A percentile compares a stretch with the other conserved stretches of the same genome.
Conservation (phyloP, 2,888 invertebrate genomes). For the Zaprionus lineosus region DNA sequence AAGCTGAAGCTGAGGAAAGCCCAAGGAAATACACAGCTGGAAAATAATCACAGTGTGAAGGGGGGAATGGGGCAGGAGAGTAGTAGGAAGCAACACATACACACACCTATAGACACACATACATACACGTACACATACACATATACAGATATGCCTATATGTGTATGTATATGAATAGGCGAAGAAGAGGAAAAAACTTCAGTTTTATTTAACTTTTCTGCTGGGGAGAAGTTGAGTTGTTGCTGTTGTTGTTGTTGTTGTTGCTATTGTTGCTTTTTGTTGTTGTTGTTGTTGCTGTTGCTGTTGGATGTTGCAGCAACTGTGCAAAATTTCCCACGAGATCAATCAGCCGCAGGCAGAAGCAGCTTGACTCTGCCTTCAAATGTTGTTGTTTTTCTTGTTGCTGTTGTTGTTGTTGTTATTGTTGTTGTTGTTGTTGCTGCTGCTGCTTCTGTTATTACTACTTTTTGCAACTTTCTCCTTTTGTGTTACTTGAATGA, state of each 20-base stretch:
- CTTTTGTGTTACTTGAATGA: slow-evolving; percentile 60
- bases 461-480: slow-evolving; percentile 68
- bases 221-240: slow-evolving; percentile 19
- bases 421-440: slow-evolving; percentile 19
- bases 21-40: slow-evolving; percentile 28
- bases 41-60: slow-evolving; percentile 40
- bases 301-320: slow-evolving; percentile 59
- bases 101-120: no score
- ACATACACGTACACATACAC: no score
- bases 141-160: no score
- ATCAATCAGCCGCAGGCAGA: slow-evolving; percentile 79
- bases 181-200: slow-evolving; percentile 42
- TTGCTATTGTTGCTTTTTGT: slow-evolving; percentile 15
- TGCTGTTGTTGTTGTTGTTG: slow-evolving; percentile 32
- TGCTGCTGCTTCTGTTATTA: slow-evolving; percentile 55
- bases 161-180: no score
- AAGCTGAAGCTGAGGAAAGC: slow-evolving; percentile 11
- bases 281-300: slow-evolving; percentile 21
- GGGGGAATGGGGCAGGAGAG: background rate
- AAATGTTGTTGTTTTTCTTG: slow-evolving; percentile 32
- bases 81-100: slow-evolving; percentile 10
- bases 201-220: slow-evolving; percentile 55
- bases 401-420: slow-evolving; percentile 40
- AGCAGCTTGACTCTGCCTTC: slow-evolving; percentile 39
- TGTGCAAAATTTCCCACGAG: slow-evolving; percentile 80